Base-by-base conservation (phyloP, 2,113 vertebrate species). In the Leptobrachium leishanense region DNA sequence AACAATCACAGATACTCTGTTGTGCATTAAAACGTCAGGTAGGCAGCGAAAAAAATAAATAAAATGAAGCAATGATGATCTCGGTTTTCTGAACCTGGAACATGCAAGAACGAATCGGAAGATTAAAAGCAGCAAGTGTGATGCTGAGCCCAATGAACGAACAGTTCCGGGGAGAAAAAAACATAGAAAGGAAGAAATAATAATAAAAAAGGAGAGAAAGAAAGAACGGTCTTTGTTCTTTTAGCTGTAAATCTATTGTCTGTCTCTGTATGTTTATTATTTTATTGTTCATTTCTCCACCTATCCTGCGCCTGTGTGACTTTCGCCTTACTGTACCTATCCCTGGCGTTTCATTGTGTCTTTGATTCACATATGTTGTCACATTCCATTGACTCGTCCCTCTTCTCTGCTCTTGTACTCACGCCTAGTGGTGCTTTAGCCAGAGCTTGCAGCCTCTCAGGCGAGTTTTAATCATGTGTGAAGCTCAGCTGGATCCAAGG, bases 401-500 rank as follows among this genome's bases (percentile, higher is more conserved):
- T 89, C 89, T 77, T 55, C 83, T 82, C 79, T 89, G 87, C 88
- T 90, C 89, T 88, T 85, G 84, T 89, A 86, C 91, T 90, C 86
- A 76, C 90, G 90, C 92, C 91, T 89, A 87, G 90, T 89, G 88
- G 89, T 90, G 91, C 91, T 90, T 90, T 88, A 91, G 87, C 90
- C 92, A 89, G 91, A 90, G 91, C 90, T 89, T 84, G 88, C 91
- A 87, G 89, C 91, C 89, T 91, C 92, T 92, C 91, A 65, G 88
- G 90, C 88, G 90, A 92, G 90, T 92, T 91, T 90, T 84, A 90
- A 93, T 94, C 91, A 90, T 93, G 93, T 93, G 93, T 89, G 90
- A 88, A 89, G 89, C 91, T 90, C 91, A 87, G 89, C 90, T 90
- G 88, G 88, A 92, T 91, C 85, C 87, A 88, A 90, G 91, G 89